phyloP scores from a whole-genome alignment of 2,888 invertebrate species.

The Branchinecta sandiegonensis region DNA sequence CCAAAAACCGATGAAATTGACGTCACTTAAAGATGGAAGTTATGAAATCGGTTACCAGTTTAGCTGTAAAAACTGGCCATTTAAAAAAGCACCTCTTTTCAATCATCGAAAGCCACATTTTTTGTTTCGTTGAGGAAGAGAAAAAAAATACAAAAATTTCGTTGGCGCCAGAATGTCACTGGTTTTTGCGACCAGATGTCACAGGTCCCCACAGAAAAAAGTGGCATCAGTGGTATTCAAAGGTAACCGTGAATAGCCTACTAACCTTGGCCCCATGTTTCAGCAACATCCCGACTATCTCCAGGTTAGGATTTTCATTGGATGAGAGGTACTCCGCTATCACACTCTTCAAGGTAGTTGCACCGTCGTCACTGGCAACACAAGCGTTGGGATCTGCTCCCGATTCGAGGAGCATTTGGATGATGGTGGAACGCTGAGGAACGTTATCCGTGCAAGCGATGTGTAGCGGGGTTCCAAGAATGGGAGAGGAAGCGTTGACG shows the following conservation, averaged over 20 bases:
- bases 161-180: too few species aligned
- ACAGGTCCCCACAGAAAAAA: too few species aligned
- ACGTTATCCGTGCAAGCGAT: conserved; percentile 68
- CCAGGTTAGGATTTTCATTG: conserved; percentile 49
- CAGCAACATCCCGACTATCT: conserved; percentile 52
- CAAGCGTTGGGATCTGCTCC: conserved; percentile 62
- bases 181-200: too few species aligned
- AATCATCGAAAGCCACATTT: too few species aligned
- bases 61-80: too few species aligned
- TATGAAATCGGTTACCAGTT: too few species aligned
- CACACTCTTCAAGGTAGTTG: conserved; percentile 57
- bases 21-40: too few species aligned
- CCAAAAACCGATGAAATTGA: too few species aligned
- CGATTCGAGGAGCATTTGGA: conserved; percentile 49
- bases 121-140: too few species aligned
- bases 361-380: conserved; percentile 53
- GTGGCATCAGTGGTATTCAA: too few species aligned
- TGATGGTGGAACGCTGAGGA: conserved; percentile 42
- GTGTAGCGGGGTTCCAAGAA: conserved; percentile 65
- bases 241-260: conserved; percentile 19
- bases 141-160: too few species aligned
- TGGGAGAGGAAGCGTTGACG: conserved; percentile 62
- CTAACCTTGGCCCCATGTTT: conserved; percentile 58
- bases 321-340: conserved; percentile 67
- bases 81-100: too few species aligned